Base-by-base conservation (phyloP, 1,140 invertebrate species). In the Drusus annulatus region DNA sequence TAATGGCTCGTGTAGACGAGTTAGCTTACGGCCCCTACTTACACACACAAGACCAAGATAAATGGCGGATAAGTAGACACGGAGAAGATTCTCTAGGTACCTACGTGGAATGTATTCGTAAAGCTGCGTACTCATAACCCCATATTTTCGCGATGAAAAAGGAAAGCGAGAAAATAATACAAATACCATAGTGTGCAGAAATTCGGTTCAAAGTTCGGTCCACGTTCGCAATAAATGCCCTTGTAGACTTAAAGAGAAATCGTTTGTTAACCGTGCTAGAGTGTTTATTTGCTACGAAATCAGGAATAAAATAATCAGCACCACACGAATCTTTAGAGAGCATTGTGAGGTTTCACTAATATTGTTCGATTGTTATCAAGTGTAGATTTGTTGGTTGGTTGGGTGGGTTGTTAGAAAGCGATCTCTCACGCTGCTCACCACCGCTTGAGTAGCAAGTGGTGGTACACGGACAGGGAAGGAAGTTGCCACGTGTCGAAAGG, bases 401-500 rank as follows among this genome's bases (percentile, higher is more conserved):
- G 36, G 10, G 36, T 45, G 60, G 23, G 10, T 63, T 63, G 36
- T 19, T 69, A n/a, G 36, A 51, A 69, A 69, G n/a, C 65, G 36
- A 69, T 69, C 36, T 19, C n/a, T 69, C 65, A 69, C 36, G 65
- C 65, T 13, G 17, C 16, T n/a, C 16, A 10, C 2, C 25, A 51
- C 17, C 16, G 71, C 25, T 51, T 8, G 71, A n/a, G 36, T 36
- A 7, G 36, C 2, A 45, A 1, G 7, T 8, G 31, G 31, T 36
- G 36, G 60, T 76, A 60, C 54, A 76, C 25, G 58, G 62, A 56
- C 60, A 17, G 74, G 76, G 60, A 25, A 51, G 63, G 17, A 31
- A 71, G 58, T 80, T 76, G 77, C 60, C 71, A 73, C 76, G 77
- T 79, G 62, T 79, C 77, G 71, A 69, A 79, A 80, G 74, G 73